Evolutionary conservation across 1,140 invertebrate species (phyloP).

Genomic region (Penaeus indicus): DNA sequence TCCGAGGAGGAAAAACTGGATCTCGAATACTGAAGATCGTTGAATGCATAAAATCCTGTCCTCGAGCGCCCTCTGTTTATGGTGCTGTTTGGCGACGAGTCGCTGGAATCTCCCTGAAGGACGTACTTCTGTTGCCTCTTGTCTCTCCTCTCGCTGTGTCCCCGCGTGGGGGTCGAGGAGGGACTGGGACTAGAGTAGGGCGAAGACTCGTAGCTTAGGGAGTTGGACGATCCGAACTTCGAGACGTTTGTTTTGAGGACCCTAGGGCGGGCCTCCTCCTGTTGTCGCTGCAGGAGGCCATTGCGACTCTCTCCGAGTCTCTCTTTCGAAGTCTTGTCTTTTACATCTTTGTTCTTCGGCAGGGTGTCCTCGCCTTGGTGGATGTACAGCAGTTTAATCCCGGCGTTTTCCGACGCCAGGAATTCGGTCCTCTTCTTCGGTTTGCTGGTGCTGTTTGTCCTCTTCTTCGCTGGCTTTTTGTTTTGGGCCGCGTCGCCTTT

Average conservation of each 20-base stretch:
- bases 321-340: no score
- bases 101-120: neutral
- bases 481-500: neutral
- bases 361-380: neutral
- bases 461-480: slow-evolving; percentile 3
- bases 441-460: neutral
- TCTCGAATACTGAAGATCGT: no score
- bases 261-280: neutral
- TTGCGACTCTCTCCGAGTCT: no score
- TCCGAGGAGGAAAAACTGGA: no score
- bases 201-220: neutral
- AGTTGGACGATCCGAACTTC: neutral
- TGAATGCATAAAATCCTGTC: no score
- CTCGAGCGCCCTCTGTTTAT: neutral
- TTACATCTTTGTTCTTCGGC: neutral
- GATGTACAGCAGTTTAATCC: slow-evolving; percentile 11
- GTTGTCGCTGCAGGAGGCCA: neutral
- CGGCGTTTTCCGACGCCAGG: neutral
- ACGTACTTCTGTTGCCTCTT: slow-evolving; percentile 11
- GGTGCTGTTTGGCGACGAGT: neutral
- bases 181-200: slow-evolving; percentile 2
- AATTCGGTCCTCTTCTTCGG: neutral
- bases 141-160: neutral
- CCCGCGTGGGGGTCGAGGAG: neutral
- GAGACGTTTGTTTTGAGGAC: no score